Percentiles rank a stretch among this genome's conserved stretches.
These are phyloP conservation scores for Chiridota heheva DNA, from an alignment of 35 echinoderm and acorn worm species.

Conservation along the genomic window DNA sequence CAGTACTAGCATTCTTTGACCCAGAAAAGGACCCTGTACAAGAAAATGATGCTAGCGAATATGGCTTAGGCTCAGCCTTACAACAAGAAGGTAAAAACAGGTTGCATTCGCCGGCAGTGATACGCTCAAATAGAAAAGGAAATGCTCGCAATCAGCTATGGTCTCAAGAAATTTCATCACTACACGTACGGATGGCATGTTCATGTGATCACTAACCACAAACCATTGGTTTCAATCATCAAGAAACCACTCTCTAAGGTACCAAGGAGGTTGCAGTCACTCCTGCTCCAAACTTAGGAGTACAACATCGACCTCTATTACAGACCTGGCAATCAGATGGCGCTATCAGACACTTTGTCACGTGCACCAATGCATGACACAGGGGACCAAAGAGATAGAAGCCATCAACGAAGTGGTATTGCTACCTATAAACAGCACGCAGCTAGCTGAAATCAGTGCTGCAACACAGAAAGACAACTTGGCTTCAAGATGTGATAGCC, in stretches of 20 bases:
- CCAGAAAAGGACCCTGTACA: conserved; percentile 29
- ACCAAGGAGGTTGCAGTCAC: conserved; percentile 50
- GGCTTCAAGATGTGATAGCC: conserved; percentile 22
- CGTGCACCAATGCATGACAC: neutral
- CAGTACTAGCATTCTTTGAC: conserved; percentile 52
- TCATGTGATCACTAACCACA: conserved; percentile 54
- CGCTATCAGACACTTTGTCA: conserved; percentile 45
- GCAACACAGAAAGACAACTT: conserved; percentile 19
- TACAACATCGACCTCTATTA: conserved; percentile 58
- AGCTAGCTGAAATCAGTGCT: conserved; percentile 25
- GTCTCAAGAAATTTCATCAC: conserved; percentile 49
- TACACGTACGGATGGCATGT: conserved; percentile 60
- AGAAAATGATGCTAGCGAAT: conserved; percentile 57
- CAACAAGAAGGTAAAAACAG: conserved; percentile 48
- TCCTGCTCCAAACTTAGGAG: conserved; percentile 45
- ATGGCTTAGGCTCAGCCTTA: conserved; percentile 36
- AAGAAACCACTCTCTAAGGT: conserved; percentile 56
- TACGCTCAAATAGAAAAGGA: conserved; percentile 68
- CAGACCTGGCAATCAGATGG: conserved; percentile 31
- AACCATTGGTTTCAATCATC: conserved; percentile 55
- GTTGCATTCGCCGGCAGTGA: conserved; percentile 45
- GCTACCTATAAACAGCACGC: neutral
- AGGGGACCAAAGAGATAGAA: neutral
- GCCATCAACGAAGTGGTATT: neutral
- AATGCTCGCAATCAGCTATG: conserved; percentile 46